Evolutionary conservation across 2,113 vertebrate genomes (phyloP), one percentile per base, ranked within the genome.

Genomic region (Megaceryle torquata): DNA sequence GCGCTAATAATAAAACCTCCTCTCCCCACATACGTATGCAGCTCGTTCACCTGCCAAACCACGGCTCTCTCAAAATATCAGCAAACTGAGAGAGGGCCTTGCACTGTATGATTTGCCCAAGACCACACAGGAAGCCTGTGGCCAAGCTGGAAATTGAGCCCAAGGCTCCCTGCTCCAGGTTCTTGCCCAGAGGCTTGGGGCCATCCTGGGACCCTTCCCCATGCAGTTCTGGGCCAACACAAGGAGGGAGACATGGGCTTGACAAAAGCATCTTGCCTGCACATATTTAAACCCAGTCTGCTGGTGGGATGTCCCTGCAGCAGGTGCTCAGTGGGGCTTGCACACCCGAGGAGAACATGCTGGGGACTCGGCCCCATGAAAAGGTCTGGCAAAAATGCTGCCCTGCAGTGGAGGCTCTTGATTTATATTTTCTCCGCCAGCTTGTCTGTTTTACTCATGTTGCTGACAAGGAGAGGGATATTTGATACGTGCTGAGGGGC

Each of bases 391-490:
- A 91, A 95, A 51, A 97, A 67, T 70, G 71, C 65, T 93, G 76
- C 84, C 70, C 82, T 63, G 89, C 91, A 83, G 85, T 89, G 46
- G 46, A 95, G 87, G 54, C 76, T 94, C 96, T 94, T 93, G 95
- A 96, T 97, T 98, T 97, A 87, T 93, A 85, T 94, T 92, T 97
- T 96, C 96, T 94, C 92, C n/a, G 0, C 91, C 83, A 95, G 91
- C 89, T 80, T 94, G 94, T 92, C 97, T 96, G 97, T 94, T 97
- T 95, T 96, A 82, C 82, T 97, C 96, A 94, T 92, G 95, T 80
- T 95, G 93, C 92, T 96, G 96, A 97, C 97, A 97, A 94, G 93
- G 67, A 94, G 92, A 87, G 70, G 86, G 97, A 94, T 97, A 97
- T 96, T 93, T 89, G 96, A 97, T 96, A 86, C 2, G 24, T 91